These are phyloP conservation scores for Gymnoscelis rufifasciata DNA, from an alignment of 2,888 invertebrate species.

Conservation along the genomic window DNA sequence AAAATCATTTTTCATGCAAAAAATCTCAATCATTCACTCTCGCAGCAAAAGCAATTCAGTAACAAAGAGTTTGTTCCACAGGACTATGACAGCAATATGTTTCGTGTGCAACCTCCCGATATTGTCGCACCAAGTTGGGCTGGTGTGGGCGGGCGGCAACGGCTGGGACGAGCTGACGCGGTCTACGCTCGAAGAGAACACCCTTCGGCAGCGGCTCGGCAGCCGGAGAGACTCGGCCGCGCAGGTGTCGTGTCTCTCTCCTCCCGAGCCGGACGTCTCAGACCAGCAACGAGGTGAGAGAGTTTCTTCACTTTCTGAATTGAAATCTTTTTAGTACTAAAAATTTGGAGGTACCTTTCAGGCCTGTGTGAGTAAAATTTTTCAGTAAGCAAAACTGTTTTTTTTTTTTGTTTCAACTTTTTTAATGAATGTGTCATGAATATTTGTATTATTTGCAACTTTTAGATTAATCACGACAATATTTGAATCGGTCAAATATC, in stretches of 20 bases:
- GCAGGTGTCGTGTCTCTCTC: constrained; percentile 90
- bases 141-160: constrained; percentile 96
- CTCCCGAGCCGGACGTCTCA: constrained; percentile 88
- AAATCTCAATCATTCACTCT: no score
- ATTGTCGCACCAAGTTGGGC: constrained; percentile 94
- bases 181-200: constrained; percentile 90
- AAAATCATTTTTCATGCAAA: neutral
- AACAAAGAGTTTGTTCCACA: constrained; percentile 54
- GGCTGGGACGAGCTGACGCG: constrained; percentile 96
- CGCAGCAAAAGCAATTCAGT: no score
- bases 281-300: constrained; percentile 65
- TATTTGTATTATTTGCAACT: no score
- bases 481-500: no score
- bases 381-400: no score
- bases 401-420: no score
- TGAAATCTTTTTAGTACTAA: no score
- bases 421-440: no score
- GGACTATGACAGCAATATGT: constrained; percentile 96
- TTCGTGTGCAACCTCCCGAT: constrained; percentile 98
- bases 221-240: constrained; percentile 94
- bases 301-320: no score
- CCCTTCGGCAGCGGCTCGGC: constrained; percentile 89
- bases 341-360: no score
- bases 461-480: no score
- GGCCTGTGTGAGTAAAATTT: no score